Base-by-base conservation (phyloP, 2,113 vertebrate genomes). In the Erpornis zantholeuca region DNA sequence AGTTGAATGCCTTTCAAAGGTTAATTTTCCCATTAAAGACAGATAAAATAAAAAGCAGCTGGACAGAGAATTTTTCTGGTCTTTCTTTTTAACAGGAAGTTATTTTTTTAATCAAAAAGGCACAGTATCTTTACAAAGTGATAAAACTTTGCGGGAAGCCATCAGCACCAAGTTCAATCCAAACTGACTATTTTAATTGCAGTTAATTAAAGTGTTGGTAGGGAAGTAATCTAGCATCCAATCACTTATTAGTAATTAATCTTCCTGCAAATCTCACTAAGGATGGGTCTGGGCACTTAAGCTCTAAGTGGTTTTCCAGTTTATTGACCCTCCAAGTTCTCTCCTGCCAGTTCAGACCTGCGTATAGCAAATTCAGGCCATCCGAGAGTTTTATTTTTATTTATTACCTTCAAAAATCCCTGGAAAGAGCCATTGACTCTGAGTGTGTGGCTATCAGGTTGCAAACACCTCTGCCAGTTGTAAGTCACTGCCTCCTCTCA, bases 1-100 rank as follows among this genome's bases (percentile, higher is more conserved):
- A 82, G 40, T 1, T 82, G 86, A 64, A 27, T 10, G 85, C n/a
- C 25, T 93, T 94, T 83, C 69, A 90, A 71, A 92, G 65, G 60
- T 79, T 81, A 68, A 86, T 81, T 73, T 81, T 68, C 23, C 61
- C 42, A 71, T 78, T 86, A 86, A 90, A 83, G n/a, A 56, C 0
- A 31, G 85, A 50, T 92, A 95, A 88, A 90, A 92, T 91, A 93
- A 96, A 97, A 94, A 85, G 86, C 42, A 94, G 75, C 75, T 90
- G 72, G 73, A 69, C 57, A 72, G 28, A 80, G 8, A 66, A 45
- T 29, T 71, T 49, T 90, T 47, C 60, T 42, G 6, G 21, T 35
- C 25, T 79, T 80, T 36, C 49, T 69, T 82, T 75, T 77, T 35
- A 86, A 63, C 9, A 27, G 29, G 31, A 76, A 81, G 40, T 59